Conservation (phyloP, 2,113 vertebrate genomes). For the Phycodurus eques region DNA sequence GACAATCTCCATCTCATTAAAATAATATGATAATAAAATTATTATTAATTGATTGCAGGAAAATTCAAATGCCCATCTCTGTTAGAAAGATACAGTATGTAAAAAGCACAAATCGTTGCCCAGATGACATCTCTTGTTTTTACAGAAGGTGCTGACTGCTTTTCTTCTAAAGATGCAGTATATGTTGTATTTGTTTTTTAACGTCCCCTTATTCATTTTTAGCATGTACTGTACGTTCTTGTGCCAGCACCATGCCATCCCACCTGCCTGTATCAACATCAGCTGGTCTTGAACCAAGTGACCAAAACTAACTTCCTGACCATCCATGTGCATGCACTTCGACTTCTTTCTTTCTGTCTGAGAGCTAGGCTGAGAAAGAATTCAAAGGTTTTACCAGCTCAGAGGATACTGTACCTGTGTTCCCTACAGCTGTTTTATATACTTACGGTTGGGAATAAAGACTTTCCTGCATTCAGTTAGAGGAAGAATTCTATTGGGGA, state of each 20-base stretch:
- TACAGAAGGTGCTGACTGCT: slow-evolving; percentile 35
- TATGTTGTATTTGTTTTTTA: slow-evolving; percentile 13
- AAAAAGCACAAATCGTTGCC: not conserved
- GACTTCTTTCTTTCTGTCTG: slow-evolving; percentile 67
- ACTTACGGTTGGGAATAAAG: slow-evolving; percentile 32
- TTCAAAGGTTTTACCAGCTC: slow-evolving; percentile 69
- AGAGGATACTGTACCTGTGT: slow-evolving; percentile 35
- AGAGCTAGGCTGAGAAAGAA: slow-evolving; percentile 60
- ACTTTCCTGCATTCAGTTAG: slow-evolving; percentile 29
- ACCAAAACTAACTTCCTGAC: slow-evolving; percentile 34
- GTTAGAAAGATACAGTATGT: not conserved
- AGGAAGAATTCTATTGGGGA: slow-evolving; percentile 21
- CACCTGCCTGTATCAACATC: slow-evolving; percentile 48
- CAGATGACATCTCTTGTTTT: slow-evolving; percentile 26
- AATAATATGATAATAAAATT: not conserved
- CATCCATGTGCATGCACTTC: slow-evolving; percentile 52
- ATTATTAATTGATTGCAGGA: not conserved
- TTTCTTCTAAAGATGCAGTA: slow-evolving; percentile 21
- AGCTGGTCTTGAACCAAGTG: slow-evolving; percentile 28
- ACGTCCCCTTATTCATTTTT: slow-evolving; percentile 20
- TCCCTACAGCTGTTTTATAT: slow-evolving; percentile 52
- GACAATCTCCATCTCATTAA: not conserved
- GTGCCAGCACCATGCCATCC: slow-evolving; percentile 43
- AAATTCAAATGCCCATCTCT: not conserved
- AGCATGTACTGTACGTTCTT: slow-evolving; percentile 9